These are phyloP conservation scores for Momotus momota DNA, from an alignment of 2,797 vertebrate genomes.

Conservation along the genomic window DNA sequence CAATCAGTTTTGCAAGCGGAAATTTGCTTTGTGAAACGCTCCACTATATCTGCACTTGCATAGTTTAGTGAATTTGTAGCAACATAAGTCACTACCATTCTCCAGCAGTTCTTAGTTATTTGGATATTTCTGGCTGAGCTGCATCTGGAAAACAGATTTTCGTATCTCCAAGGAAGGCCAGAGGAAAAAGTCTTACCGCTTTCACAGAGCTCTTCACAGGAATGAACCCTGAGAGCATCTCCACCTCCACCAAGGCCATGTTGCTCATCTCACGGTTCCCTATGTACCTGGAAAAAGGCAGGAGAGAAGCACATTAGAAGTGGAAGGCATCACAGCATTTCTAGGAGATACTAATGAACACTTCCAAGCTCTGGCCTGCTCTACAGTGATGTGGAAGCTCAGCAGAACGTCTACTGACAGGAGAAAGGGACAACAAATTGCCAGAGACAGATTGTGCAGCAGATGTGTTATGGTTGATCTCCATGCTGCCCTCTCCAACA, in stretches of 20 bases:
- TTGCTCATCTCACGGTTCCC: slow-evolving; percentile 51
- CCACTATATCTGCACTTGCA: not conserved
- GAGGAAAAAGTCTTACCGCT: slow-evolving; percentile 9
- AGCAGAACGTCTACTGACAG: not conserved
- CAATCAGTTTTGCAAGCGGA: not conserved
- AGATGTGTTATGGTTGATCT: not conserved
- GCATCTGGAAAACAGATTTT: not conserved
- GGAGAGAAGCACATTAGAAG: not conserved
- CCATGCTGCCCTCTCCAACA: not conserved
- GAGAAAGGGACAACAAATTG: not conserved
- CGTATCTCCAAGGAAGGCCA: not conserved
- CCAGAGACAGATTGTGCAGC: not conserved
- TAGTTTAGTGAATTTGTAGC: not conserved
- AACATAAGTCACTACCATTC: not conserved
- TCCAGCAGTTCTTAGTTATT: not conserved
- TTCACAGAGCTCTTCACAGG: slow-evolving; percentile 55
- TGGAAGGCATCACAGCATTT: not conserved
- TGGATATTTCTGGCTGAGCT: not conserved
- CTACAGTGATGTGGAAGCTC: not conserved
- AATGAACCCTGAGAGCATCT: slow-evolving; percentile 68
- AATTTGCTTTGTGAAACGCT: not conserved
- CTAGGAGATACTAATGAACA: not conserved
- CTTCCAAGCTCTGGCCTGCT: not conserved
- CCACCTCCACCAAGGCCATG: slow-evolving; percentile 65
- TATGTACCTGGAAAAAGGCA: slow-evolving; percentile 35